Evolutionary conservation across 2,113 vertebrate species (phyloP).

Genomic region (Turnix velox): DNA sequence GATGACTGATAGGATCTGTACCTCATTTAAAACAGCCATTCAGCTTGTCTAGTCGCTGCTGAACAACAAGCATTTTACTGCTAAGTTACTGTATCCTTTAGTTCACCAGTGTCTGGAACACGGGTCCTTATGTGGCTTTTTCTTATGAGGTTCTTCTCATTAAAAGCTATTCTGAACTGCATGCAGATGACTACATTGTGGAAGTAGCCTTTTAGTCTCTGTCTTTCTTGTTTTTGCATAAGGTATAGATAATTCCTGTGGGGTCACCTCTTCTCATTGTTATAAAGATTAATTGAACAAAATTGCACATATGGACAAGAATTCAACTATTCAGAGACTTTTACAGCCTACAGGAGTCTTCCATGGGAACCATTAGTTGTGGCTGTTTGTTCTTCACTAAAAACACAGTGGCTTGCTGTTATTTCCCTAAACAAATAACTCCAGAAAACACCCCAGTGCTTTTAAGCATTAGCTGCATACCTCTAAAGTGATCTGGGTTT

Average conservation of each 20-base stretch:
- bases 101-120: neutral
- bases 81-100: neutral
- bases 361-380: conserved; percentile 28
- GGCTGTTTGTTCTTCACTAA: conserved; percentile 54
- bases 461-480: neutral
- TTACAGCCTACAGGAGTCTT: conserved; percentile 11
- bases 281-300: neutral
- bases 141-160: neutral
- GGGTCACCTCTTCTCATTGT: neutral
- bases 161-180: neutral
- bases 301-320: neutral
- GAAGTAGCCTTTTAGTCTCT: neutral
- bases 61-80: conserved; percentile 14
- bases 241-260: neutral
- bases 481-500: neutral
- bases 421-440: conserved; percentile 12
- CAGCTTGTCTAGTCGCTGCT: neutral
- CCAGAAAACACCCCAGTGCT: neutral
- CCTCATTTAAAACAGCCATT: neutral
- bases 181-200: neutral
- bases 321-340: neutral
- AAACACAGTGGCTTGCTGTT: conserved; percentile 28
- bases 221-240: neutral
- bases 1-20: neutral
- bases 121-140: neutral